Evolutionary conservation across 2,888 invertebrate genomes (phyloP).

Genomic region (Notocelia uddmanniana): DNA sequence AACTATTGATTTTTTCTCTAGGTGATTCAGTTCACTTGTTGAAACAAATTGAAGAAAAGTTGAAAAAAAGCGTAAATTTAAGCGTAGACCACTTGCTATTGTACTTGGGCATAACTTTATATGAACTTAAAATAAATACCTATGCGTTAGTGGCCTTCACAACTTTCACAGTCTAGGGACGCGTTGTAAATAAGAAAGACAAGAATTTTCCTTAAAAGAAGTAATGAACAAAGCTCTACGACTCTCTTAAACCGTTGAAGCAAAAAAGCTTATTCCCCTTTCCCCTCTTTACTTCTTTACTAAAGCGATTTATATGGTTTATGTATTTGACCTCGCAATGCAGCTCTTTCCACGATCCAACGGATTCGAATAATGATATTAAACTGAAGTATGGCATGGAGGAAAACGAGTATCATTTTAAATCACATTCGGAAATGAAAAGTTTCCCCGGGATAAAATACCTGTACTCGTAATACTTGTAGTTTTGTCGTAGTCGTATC

Average conservation of each 20-base stretch:
- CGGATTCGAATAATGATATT: conserved; percentile 41
- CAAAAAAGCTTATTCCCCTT: conserved; percentile 52
- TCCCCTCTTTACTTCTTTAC: conserved; percentile 40
- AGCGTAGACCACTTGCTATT: too few species aligned
- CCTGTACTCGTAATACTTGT: conserved; percentile 7
- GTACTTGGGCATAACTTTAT: background rate
- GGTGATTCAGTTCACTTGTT: too few species aligned
- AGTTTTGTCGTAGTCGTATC: conserved; percentile 35
- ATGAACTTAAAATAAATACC: background rate
- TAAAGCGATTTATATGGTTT: conserved; percentile 53
- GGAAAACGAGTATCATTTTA: conserved; percentile 31
- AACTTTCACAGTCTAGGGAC: conserved; percentile 10
- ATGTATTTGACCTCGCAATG: conserved; percentile 52
- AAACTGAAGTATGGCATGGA: conserved; percentile 38
- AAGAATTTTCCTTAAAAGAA: conserved; percentile 41
- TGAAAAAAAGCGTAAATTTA: too few species aligned
- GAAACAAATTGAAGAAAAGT: too few species aligned
- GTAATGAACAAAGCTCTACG: conserved; percentile 42
- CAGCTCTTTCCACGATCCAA: conserved; percentile 47
- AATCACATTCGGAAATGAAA: conserved; percentile 38
- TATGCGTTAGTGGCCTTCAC: background rate
- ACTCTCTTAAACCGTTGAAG: conserved; percentile 47
- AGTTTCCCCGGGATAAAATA: conserved; percentile 22
- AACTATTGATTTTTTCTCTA: too few species aligned
- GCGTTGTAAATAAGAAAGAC: conserved; percentile 36